Evolutionary conservation across 1,140 invertebrate species (phyloP).

Genomic region (Archegozetes longisetosus): DNA sequence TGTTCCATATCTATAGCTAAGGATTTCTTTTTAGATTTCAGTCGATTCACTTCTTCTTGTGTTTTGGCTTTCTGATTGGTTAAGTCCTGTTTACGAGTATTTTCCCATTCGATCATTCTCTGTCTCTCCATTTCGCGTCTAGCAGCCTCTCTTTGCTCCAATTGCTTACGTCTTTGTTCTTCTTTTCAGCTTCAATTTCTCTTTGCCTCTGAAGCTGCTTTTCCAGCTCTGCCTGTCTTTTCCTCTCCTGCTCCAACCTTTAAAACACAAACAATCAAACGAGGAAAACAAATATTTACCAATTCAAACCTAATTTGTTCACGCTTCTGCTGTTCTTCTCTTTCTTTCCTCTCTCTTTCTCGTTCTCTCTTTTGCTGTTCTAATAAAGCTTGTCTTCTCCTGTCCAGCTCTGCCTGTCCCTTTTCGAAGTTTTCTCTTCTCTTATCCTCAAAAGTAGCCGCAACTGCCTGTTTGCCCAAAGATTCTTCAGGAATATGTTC

Average conservation of each 20-base stretch:
- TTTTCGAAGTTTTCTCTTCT: constrained; percentile 94
- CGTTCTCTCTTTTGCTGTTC: constrained; percentile 73
- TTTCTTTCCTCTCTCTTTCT: constrained; percentile 76
- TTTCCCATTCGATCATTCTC: constrained; percentile 88
- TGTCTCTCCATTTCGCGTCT: constrained; percentile 85
- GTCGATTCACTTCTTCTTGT: constrained; percentile 66
- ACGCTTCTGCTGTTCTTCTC: constrained; percentile 65
- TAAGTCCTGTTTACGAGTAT: constrained; percentile 68
- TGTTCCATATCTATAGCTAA: constrained; percentile 62
- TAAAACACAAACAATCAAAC: background rate
- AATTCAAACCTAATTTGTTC: constrained; percentile 45
- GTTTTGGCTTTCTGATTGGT: constrained; percentile 67
- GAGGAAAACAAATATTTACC: background rate
- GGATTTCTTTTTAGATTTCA: constrained; percentile 77
- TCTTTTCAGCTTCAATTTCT: constrained; percentile 48
- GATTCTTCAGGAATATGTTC: constrained; percentile 4
- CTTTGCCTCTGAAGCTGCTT: constrained; percentile 63
- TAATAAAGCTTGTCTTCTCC: constrained; percentile 63
- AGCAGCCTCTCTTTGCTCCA: constrained; percentile 50
- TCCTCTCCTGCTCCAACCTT: constrained; percentile 29
- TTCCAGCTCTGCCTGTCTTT: constrained; percentile 38
- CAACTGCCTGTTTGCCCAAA: background rate
- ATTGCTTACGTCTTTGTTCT: constrained; percentile 33
- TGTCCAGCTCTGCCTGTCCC: constrained; percentile 90
- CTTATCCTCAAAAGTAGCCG: constrained; percentile 77